These are phyloP conservation scores for Actinopyga echinites DNA, from an alignment of 53 echinoderm and acorn worm species.

Conservation along the genomic window DNA sequence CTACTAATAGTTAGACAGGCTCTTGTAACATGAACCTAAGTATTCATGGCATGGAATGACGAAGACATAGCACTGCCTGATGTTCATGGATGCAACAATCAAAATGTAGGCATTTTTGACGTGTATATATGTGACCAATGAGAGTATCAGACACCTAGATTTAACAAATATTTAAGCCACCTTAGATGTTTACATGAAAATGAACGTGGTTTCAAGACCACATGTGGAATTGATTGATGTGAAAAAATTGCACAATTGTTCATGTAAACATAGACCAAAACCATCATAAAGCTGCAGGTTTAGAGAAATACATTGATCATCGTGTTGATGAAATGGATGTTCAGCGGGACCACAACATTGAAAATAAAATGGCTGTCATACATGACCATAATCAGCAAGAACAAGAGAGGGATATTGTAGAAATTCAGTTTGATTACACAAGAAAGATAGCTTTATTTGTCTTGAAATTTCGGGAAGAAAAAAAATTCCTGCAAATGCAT, in stretches of 20 bases:
- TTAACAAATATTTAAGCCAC: not conserved
- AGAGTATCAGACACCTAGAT: not conserved
- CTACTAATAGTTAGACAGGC: too few species aligned
- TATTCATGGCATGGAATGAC: too few species aligned
- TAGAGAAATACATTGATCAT: not conserved
- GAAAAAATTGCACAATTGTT: not conserved
- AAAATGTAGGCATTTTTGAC: not conserved
- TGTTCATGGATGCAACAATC: not conserved
- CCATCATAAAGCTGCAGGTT: not conserved
- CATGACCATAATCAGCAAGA: conserved; percentile 5
- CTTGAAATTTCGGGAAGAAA: conserved; percentile 46
- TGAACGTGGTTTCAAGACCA: conserved; percentile 7
- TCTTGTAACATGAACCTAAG: too few species aligned
- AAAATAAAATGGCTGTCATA: not conserved
- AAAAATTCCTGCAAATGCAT: conserved; percentile 56
- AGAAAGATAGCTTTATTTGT: conserved; percentile 41
- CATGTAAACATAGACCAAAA: not conserved
- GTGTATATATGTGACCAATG: not conserved
- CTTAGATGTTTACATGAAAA: not conserved
- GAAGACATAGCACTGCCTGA: too few species aligned
- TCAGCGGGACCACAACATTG: not conserved
- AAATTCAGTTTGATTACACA: conserved; percentile 8
- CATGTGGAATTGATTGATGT: conserved; percentile 6
- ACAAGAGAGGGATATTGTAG: conserved; percentile 7
- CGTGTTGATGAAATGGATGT: not conserved